Evolutionary conservation across 2,113 vertebrate species (phyloP).

Genomic region (Oostethus manadensis): DNA sequence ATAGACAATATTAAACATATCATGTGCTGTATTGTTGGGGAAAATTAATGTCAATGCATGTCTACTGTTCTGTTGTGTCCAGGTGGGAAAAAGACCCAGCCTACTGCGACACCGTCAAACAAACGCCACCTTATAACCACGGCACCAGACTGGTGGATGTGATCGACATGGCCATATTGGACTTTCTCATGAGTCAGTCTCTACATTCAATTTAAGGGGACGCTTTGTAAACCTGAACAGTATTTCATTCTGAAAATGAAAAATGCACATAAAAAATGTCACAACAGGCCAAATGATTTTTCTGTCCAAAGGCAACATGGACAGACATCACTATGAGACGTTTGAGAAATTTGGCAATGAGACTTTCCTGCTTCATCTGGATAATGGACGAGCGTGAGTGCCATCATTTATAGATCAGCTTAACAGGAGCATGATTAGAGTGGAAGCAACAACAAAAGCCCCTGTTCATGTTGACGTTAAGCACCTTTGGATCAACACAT

Average conservation of each 20-base stretch:
- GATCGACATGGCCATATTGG: constrained; percentile 95
- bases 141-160: constrained; percentile 86
- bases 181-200: constrained; percentile 92
- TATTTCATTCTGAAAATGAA: too few relatives aligned
- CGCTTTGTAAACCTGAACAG: neutral
- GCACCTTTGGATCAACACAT: neutral
- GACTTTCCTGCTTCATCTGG: constrained; percentile 92
- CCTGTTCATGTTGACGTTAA: neutral
- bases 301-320: constrained; percentile 85
- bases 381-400: constrained; percentile 90
- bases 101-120: constrained; percentile 91
- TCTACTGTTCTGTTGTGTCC: constrained; percentile 11
- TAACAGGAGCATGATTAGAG: neutral
- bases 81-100: constrained; percentile 93
- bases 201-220: neutral
- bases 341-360: constrained; percentile 96
- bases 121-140: constrained; percentile 85
- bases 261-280: too few relatives aligned
- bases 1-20: too few relatives aligned
- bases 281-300: neutral
- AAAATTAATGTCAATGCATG: neutral
- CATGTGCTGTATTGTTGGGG: too few relatives aligned
- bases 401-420: neutral
- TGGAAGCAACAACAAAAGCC: too few relatives aligned
- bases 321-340: constrained; percentile 94